Base-by-base conservation (phyloP, 2,113 vertebrate genomes). In the Corynorhinus townsendii region DNA sequence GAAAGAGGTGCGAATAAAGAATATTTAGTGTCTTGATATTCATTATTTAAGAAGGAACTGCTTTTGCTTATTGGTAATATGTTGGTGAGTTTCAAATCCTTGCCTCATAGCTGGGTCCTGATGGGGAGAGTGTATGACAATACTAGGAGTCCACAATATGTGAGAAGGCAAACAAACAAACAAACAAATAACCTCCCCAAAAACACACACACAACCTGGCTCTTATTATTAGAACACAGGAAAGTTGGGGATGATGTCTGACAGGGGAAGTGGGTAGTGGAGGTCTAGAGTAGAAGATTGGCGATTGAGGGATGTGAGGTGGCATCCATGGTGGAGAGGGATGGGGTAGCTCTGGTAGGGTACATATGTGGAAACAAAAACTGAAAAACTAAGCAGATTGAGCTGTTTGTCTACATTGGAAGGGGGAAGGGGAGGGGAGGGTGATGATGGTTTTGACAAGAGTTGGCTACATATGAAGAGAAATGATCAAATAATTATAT, bases 131-230 rank as follows among this genome's bases (percentile, higher is more conserved):
- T 7, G 11, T 62, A 0, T 49, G 20, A 73, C 3, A 20, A 33
- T 40, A 8, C 4, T 15, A 16, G 0, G 3, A 71, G 69, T 3
- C 12, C 64, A 64, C 38, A 5, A 10, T 49, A 43, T 1, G 7
- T n/a, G 45, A 92, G 6, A 35, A 69, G 47, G 24, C 49, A 73
- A 75, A 47, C 5, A 15, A 72, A 38, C 10, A 38, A 24, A 4
- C 16, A n/a, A 20, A 54, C 52, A 54, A 54, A 54, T 7, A 54
- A 54, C 52, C 19, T 20, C 52, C 52, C 52, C 52, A 4, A 5
- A 64, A 28, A 52, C 12, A 26, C 59, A 26, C 59, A 33, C 28
- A 64, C 28, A 62, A 11, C 12, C 62, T 28, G 20, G n/a, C 15
- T 8, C 22, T 56, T 28, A 2, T 30, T 69, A 40, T 5, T 35